Base-by-base conservation (phyloP, 2,113 vertebrate genomes). In the Ifrita kowaldi region DNA sequence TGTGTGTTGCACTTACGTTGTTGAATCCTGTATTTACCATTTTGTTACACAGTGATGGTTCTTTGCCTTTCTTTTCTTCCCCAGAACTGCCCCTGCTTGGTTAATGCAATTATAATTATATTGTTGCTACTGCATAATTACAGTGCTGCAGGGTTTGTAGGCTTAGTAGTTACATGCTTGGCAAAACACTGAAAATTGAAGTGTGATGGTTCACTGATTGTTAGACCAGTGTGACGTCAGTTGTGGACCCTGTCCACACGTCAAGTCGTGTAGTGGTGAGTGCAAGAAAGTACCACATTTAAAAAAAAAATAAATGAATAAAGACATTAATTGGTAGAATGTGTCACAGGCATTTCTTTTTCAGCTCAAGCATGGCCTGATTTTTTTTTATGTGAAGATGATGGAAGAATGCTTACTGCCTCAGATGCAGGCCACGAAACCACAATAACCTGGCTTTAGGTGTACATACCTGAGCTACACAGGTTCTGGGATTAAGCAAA, bases 281-380 rank as follows among this genome's bases (percentile, higher is more conserved):
- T 46, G 28, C 32, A 75, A 75, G 27, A 67, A 91, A 41, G 21
- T 41, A 52, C 27, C 17, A 37, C 4, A 4, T 67, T 49, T 30
- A 3, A 1, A 11, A 63, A 26, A 33, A 69, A 46, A 15, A 8
- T 1, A 8, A 7, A 52, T 4, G 1, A 50, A 33, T 56, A 71
- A 84, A 63, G 12, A 30, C 7, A 7, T 47, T 73, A 52, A 21
- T 55, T 44, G 11, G 11, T 60, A 57, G 42, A 68, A 79, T 2
- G 33, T 18, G 4, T 63, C 26, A 67, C 30, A 86, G 53, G n/a
- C 0, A 0, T 57, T 85, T 84, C 35, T 55, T 23, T 55, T 83
- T 59, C 20, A 56, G 17, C 16, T 83, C 9, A 55, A 60, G 18
- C 4, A 1, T 23, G 23, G 5, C 7, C n/a, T 59, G 30, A 18